Base-by-base conservation (phyloP, 2,888 invertebrate genomes). In the Phasia obesa region DNA sequence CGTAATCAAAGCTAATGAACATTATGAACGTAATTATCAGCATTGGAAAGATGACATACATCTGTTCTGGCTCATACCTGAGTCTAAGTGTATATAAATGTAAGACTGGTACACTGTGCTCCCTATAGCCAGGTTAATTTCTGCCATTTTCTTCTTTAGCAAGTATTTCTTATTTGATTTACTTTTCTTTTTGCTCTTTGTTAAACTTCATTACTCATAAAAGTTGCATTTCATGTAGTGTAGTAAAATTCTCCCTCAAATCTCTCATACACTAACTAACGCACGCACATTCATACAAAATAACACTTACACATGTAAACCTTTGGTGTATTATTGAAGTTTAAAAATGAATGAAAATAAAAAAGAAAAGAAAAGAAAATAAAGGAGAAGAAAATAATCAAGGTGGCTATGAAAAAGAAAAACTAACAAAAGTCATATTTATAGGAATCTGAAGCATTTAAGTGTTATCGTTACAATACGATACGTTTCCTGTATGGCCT, bases 161-260 rank as follows among this genome's bases (percentile, higher is more conserved):
- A 47, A 23, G 25, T 53, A 38, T 44, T 59, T 55, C 35, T 49
- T 60, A 27, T 69, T 47, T 25, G 15, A 2, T 23, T 23, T 38
- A 42, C 35, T 67, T 27, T 59, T 51, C 5, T 53, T 42, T 35
- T 21, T 62, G 42, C 13, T 47, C 51, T 71, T 25, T 67, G 27
- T 70, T 70, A 57, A 86, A 87, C 88, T 88, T 88, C 89, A 88
- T 88, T 89, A 88, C 89, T 88, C 89, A 88, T 88, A 88, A 88
- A 88, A 88, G 87, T 86, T 88, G 87, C 89, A 88, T 87, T 88
- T 85, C 86, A 83, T 65, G 49, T 53, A 69, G 38, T 57, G 57
- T 42, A 64, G 31, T 25, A 59, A n/a, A 17, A 38, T 44, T 44
- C 67, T 59, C 25, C 42, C 38, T 38, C 15, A 53, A n/a, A 44